A percentile compares a stretch with the other conserved stretches of the same genome.
These are phyloP conservation scores for Magallana gigas DNA, from an alignment of 1,140 invertebrate species.

Conservation along the genomic window DNA sequence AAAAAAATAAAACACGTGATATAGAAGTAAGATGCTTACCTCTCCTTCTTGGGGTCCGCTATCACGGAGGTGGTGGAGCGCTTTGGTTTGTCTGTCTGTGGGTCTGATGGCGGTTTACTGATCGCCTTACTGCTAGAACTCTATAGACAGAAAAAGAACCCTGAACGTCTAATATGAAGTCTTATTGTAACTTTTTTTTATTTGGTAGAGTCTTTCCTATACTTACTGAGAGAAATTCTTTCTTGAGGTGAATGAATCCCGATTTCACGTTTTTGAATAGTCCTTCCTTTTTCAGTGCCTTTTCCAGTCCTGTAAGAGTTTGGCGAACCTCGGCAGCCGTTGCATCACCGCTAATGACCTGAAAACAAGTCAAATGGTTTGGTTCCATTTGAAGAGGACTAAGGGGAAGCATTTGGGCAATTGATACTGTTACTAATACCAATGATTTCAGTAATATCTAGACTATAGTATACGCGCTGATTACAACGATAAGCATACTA, in stretches of 20 bases:
- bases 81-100: background rate
- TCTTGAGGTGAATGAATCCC: constrained; percentile 58
- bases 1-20: too few species aligned
- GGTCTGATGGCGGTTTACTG: background rate
- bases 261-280: constrained; percentile 64
- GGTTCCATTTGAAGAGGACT: background rate
- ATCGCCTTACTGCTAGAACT: background rate
- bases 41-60: background rate
- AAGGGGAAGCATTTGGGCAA: too few species aligned
- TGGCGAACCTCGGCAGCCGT: constrained; percentile 48
- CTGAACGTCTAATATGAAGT: too few species aligned
- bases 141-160: background rate
- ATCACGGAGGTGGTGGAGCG: constrained; percentile 2
- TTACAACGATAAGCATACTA: too few species aligned
- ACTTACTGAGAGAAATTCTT: constrained; percentile 62
- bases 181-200: too few species aligned
- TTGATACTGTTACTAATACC: too few species aligned
- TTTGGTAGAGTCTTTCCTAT: too few species aligned
- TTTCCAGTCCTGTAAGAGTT: constrained; percentile 56
- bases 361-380: background rate
- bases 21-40: background rate
- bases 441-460: too few species aligned
- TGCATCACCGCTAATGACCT: constrained; percentile 54
- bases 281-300: constrained; percentile 64
- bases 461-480: too few species aligned